These are phyloP conservation scores for Antheraea yamamai DNA, from an alignment of 2,888 invertebrate genomes.

Conservation along the genomic window DNA sequence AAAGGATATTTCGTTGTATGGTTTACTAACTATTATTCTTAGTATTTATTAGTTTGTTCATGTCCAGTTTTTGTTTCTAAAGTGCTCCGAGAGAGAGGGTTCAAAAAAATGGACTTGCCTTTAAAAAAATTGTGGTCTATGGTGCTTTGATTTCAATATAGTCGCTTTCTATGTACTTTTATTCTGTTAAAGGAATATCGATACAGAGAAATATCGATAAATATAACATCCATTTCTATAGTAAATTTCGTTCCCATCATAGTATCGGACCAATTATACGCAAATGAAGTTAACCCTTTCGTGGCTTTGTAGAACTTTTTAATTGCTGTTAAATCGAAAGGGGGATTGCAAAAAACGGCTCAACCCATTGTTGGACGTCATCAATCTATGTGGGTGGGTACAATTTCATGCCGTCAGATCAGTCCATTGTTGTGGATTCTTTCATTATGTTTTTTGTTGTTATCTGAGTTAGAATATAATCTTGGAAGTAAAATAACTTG, in stretches of 20 bases:
- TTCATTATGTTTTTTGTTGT: constrained; percentile 25
- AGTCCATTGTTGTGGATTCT: constrained; percentile 38
- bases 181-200: neutral
- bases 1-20: no score
- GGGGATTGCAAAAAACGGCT: constrained; percentile 65
- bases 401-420: constrained; percentile 51
- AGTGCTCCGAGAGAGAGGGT: no score
- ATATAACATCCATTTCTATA: neutral
- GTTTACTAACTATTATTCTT: no score
- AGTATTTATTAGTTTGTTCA: no score
- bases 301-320: constrained; percentile 72
- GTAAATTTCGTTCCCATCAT: constrained; percentile 36
- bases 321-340: constrained; percentile 79
- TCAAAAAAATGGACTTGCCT: no score
- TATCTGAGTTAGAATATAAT: neutral
- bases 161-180: no score
- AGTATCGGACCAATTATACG: constrained; percentile 65
- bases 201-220: neutral
- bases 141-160: no score
- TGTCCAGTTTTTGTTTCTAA: no score
- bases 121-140: neutral
- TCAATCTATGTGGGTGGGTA: constrained; percentile 75
- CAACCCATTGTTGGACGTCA: constrained; percentile 62
- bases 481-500: neutral
- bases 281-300: constrained; percentile 74